Conservation (phyloP, 2,113 vertebrate species). For the Cephalopterus ornatus region DNA sequence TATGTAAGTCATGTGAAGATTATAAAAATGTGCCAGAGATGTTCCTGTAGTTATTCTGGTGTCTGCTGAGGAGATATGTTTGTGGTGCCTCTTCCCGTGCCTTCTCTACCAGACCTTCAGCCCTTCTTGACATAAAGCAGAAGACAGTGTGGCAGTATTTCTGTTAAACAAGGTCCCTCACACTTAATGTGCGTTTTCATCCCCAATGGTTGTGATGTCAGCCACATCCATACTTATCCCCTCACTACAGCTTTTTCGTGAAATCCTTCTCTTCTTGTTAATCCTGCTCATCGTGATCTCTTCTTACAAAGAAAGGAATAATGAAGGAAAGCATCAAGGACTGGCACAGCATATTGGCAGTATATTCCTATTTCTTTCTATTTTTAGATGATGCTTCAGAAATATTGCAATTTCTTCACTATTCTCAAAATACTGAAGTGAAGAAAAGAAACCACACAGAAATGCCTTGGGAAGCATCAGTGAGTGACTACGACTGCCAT, state of each 20-base stretch:
- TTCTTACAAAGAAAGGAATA: too few species aligned
- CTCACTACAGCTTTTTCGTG: not conserved
- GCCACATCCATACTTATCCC: not conserved
- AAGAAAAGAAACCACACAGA: not conserved
- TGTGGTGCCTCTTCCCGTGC: not conserved
- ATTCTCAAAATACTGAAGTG: not conserved
- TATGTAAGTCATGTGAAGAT: fast-evolving
- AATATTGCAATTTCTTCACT: not conserved
- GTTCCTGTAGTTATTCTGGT: not conserved
- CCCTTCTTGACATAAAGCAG: not conserved
- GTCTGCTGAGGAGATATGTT: not conserved
- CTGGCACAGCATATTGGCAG: not conserved
- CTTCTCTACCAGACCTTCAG: not conserved
- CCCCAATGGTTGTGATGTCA: not conserved
- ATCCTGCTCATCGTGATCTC: not conserved
- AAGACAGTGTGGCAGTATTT: not conserved
- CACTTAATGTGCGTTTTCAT: not conserved
- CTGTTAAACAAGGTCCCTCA: not conserved
- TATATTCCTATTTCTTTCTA: not conserved
- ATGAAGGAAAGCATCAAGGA: too few species aligned
- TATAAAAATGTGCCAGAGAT: not conserved
- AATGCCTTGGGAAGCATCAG: not conserved
- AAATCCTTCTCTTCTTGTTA: not conserved
- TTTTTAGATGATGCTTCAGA: not conserved
- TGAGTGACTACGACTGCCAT: not conserved